Base-by-base conservation (phyloP, 2,113 vertebrate species). In the Antechinus flavipes region DNA sequence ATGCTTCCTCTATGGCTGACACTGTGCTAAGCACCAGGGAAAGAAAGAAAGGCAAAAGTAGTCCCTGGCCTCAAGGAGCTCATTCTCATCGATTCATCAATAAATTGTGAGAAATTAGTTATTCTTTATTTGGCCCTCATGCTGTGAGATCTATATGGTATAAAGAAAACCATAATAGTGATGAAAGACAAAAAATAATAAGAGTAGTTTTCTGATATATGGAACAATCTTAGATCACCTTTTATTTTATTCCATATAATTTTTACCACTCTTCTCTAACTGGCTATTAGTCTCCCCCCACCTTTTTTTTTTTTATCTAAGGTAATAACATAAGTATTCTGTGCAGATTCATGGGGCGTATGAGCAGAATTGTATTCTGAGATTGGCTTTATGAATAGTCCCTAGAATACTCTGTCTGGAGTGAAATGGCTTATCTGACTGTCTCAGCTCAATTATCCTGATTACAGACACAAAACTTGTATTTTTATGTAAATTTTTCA, bases 381-480 rank as follows among this genome's bases (percentile, higher is more conserved):
- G 56, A 26, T 56, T 90, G 42, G 27, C 89, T 98, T 89, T 97
- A 68, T 91, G 91, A 96, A 54, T 91, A 95, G 91, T 89, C 96
- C 90, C 7, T 95, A 23, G 95, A 96, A 95, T 92, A 89, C 54
- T 58, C 35, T 92, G 35, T 7, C 93, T 95, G 94, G 93, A 97
- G 96, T 97, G 91, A 54, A 97, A 97, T 55, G 16, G 93, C 91
- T 97, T 95, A 96, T 54, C 46, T 95, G 91, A 97, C 94, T 54
- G 92, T 96, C 97, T 97, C 91, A 96, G 2, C 61, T 96, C 2
- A 47, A 30, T 98, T 97, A 96, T 97, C 93, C 96, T 97, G 92
- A 97, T 96, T 96, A 90, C 50, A 97, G 95, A 26, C 8, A 90
- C 90, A 47, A 93, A 92, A 95, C 0, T 93, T 95, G 0, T 91